phyloP scores from a whole-genome alignment of 1,140 invertebrate genomes.

The Pollicipes pollicipes region DNA sequence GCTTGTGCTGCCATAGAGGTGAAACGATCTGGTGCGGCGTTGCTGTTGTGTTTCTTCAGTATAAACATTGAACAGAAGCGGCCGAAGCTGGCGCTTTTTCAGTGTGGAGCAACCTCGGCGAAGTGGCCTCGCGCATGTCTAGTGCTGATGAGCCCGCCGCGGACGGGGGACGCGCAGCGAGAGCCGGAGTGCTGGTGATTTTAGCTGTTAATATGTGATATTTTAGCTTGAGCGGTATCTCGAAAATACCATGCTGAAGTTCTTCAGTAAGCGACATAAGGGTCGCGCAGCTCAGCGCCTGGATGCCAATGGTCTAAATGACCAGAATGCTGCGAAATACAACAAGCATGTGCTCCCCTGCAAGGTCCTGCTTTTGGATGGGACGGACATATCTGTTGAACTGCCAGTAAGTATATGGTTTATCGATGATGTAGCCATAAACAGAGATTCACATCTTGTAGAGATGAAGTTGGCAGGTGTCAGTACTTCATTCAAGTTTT shows the following conservation, averaged over 20 bases:
- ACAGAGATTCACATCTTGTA: too few relatives aligned
- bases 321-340: neutral
- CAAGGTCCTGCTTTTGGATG: slow-evolving; percentile 3
- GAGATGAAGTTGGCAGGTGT: too few relatives aligned
- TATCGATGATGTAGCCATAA: too few relatives aligned
- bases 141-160: neutral
- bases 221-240: neutral
- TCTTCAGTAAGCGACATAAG: slow-evolving; percentile 3
- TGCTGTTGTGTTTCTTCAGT: too few relatives aligned
- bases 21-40: too few relatives aligned
- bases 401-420: neutral
- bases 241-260: neutral
- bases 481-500: too few relatives aligned
- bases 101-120: too few relatives aligned
- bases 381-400: neutral
- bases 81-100: too few relatives aligned
- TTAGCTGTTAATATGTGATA: neutral
- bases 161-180: too few relatives aligned
- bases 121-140: too few relatives aligned
- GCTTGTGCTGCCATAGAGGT: too few relatives aligned
- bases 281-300: neutral
- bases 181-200: neutral
- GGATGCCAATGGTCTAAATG: neutral
- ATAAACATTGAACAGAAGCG: too few relatives aligned
- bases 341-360: neutral